These are phyloP conservation scores for Heliconius ethilla DNA, from an alignment of 2,888 invertebrate genomes.

Conservation along the genomic window DNA sequence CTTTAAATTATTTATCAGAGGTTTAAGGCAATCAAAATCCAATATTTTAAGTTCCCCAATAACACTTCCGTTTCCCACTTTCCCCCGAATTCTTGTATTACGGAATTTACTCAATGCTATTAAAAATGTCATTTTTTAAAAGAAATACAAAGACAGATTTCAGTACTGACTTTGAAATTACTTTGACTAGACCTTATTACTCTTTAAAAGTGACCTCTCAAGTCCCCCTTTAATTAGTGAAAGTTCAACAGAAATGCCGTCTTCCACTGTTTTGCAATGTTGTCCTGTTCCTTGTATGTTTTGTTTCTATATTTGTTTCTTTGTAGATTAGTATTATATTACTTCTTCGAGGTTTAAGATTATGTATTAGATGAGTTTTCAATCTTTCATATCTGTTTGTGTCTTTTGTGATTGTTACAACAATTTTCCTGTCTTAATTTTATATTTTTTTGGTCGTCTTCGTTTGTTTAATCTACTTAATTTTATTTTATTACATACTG, in stretches of 20 bases:
- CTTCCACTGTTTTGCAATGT: conserved; percentile 50
- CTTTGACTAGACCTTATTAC: background rate
- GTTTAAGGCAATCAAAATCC: background rate
- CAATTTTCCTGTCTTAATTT: background rate
- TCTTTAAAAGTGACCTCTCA: conserved; percentile 37
- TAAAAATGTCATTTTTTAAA: background rate
- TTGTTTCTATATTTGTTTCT: conserved; percentile 41
- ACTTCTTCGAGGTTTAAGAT: conserved; percentile 40
- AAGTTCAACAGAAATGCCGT: conserved; percentile 43
- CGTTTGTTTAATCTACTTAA: background rate
- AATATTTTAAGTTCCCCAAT: no score
- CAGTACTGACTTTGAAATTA: background rate
- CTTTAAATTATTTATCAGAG: background rate
- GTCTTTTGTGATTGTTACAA: conserved; percentile 5
- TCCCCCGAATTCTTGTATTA: no score
- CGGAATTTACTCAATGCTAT: no score
- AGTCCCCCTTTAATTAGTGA: background rate
- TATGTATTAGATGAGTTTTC: conserved; percentile 48
- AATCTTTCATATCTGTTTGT: background rate
- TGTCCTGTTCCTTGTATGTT: conserved; percentile 41
- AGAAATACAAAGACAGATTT: background rate
- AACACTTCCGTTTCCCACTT: no score
- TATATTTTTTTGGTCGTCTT: background rate
- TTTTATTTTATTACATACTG: background rate
- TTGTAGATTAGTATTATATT: conserved; percentile 35